Percentiles rank a stretch among this genome's conserved stretches.
phyloP scores from a whole-genome alignment of 1,140 invertebrate species.

The Fopius arisanus region DNA sequence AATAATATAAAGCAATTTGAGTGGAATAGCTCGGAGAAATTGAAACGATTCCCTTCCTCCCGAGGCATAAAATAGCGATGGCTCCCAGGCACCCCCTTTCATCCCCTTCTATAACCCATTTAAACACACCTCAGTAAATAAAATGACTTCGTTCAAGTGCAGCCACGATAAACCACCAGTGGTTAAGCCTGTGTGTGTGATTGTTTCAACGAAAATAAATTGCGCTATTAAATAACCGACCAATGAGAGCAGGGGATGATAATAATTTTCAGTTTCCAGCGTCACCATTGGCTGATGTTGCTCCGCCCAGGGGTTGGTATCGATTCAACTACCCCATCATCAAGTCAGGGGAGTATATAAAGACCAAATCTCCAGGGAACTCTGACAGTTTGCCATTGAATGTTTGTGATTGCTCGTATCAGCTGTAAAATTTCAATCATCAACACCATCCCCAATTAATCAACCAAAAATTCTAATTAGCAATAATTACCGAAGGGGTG shows the following conservation, averaged over 20 bases:
- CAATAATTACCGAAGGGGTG: too few species aligned
- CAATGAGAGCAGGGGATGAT: constrained; percentile 43
- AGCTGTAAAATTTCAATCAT: neutral
- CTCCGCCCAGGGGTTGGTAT: constrained; percentile 59
- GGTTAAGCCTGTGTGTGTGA: constrained; percentile 14
- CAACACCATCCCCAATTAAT: too few species aligned
- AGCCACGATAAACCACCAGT: constrained; percentile 56
- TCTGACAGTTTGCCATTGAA: constrained; percentile 41
- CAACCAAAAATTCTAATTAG: too few species aligned
- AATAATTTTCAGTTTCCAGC: constrained; percentile 35
- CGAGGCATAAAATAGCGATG: constrained; percentile 12
- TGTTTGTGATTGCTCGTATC: neutral
- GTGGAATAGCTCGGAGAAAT: constrained; percentile 10
- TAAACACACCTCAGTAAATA: constrained; percentile 35
- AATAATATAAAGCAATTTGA: constrained; percentile 13
- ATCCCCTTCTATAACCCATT: neutral
- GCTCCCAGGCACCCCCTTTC: neutral
- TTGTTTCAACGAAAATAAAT: constrained; percentile 36
- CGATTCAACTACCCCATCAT: constrained; percentile 44
- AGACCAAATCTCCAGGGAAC: constrained; percentile 48
- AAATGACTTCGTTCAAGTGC: constrained; percentile 46
- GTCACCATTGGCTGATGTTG: constrained; percentile 42
- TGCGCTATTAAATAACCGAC: constrained; percentile 47
- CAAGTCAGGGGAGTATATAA: constrained; percentile 46
- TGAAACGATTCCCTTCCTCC: constrained; percentile 10